A percentile compares a stretch with the other conserved stretches of the same genome.
Evolutionary conservation across 2,888 invertebrate genomes (phyloP).

Genomic region (Malthinus flaveolus): DNA sequence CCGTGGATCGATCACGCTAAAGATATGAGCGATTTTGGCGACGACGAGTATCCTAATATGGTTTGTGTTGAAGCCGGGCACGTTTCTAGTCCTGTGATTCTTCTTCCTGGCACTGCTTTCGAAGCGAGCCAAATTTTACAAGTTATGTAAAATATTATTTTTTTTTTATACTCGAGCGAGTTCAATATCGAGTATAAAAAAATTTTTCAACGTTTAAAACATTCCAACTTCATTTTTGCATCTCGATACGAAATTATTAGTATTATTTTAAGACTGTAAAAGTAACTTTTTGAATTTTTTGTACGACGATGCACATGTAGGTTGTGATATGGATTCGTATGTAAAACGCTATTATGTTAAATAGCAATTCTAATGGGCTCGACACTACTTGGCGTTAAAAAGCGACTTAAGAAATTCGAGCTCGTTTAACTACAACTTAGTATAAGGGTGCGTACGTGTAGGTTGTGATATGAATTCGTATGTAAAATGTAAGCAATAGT

Average conservation of each 20-base stretch:
- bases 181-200: conserved; percentile 9
- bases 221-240: conserved; percentile 32
- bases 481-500: conserved; percentile 41
- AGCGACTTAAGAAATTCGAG: too few relatives aligned
- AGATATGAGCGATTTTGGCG: conserved; percentile 93
- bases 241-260: conserved; percentile 29
- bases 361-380: too few relatives aligned
- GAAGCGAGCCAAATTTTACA: conserved; percentile 90
- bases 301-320: conserved; percentile 30
- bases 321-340: conserved; percentile 34
- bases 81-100: conserved; percentile 83
- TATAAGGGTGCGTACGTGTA: conserved; percentile 29
- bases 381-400: too few relatives aligned
- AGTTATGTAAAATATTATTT: conserved; percentile 57
- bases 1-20: conserved; percentile 94
- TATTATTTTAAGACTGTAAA: conserved; percentile 28
- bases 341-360: too few relatives aligned
- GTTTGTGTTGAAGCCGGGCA: conserved; percentile 94
- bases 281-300: conserved; percentile 27
- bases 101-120: conserved; percentile 88
- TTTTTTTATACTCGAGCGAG: conserved; percentile 1
- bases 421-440: too few relatives aligned
- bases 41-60: conserved; percentile 96
- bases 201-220: conserved; percentile 18
- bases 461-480: conserved; percentile 35